Percentiles rank a stretch among this genome's conserved stretches.
phyloP scores from a whole-genome alignment of 1,140 invertebrate species.

The fruit fly (Drosophila melanogaster) region Release_6_plus_ISO1_MT NT_033777.3:10623001-10623500 shows the following conservation, averaged over 20 bases:
- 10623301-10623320: conserved; percentile 26
- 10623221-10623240: conserved; percentile 25
- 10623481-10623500: conserved; percentile 82
- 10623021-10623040: too few relatives aligned
- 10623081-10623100: background rate
- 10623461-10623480: conserved; percentile 82
- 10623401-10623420: conserved; percentile 56
- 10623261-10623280: conserved; percentile 43
- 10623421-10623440: conserved; percentile 66
- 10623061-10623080: too few relatives aligned
- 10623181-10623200: conserved; percentile 34
- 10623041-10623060: too few relatives aligned
- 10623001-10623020: too few relatives aligned
- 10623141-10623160: background rate
- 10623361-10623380: conserved; percentile 70
- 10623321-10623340: background rate
- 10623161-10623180: conserved; percentile 10
- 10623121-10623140: background rate
- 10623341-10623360: conserved; percentile 77
- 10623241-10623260: conserved; percentile 49
- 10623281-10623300: conserved; percentile 61
- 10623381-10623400: conserved; percentile 8
- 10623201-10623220: conserved; percentile 35
- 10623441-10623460: conserved; percentile 77
- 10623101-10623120: background rate